A percentile compares a stretch with the other conserved stretches of the same genome.
phyloP scores from a whole-genome alignment of 2,888 invertebrate species.

The Rhabditophanes sp. region DNA sequence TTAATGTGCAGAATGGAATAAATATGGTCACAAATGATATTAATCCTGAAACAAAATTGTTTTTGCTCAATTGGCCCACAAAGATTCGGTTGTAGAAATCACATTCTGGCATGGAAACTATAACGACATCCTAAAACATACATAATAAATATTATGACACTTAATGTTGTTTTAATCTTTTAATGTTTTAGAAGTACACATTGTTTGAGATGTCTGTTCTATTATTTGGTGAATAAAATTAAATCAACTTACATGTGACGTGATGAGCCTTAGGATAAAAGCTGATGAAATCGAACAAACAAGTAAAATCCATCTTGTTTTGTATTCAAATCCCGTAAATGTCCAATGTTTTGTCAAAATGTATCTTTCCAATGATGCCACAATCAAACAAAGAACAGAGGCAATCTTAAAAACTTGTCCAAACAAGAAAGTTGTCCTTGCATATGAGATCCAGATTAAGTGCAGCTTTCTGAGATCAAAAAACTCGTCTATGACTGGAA shows the following conservation, averaged over 20 bases:
- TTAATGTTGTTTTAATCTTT: not conserved
- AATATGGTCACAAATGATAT: constrained; percentile 20
- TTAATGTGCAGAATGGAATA: constrained; percentile 33
- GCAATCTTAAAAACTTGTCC: constrained; percentile 38
- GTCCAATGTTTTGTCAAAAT: constrained; percentile 37
- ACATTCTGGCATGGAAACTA: constrained; percentile 10
- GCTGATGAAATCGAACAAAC: constrained; percentile 16
- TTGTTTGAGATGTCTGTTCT: not conserved
- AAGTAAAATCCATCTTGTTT: constrained; percentile 37
- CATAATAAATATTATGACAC: constrained; percentile 1
- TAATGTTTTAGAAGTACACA: constrained; percentile 2
- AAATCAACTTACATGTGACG: constrained; percentile 16
- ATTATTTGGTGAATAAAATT: constrained; percentile 2
- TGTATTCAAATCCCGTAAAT: constrained; percentile 35
- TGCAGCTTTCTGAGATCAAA: too few species aligned
- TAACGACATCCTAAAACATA: constrained; percentile 14
- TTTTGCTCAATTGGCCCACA: constrained; percentile 5
- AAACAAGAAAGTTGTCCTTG: too few species aligned
- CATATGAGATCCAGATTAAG: too few species aligned
- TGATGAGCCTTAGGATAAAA: constrained; percentile 29
- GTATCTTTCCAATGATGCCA: constrained; percentile 39
- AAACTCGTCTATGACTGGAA: too few species aligned
- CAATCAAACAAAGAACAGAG: constrained; percentile 37
- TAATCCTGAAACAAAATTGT: not conserved
- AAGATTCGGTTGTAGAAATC: constrained; percentile 5